phyloP scores from a whole-genome alignment of 2,113 vertebrate genomes.

The Lamprotornis superbus region DNA sequence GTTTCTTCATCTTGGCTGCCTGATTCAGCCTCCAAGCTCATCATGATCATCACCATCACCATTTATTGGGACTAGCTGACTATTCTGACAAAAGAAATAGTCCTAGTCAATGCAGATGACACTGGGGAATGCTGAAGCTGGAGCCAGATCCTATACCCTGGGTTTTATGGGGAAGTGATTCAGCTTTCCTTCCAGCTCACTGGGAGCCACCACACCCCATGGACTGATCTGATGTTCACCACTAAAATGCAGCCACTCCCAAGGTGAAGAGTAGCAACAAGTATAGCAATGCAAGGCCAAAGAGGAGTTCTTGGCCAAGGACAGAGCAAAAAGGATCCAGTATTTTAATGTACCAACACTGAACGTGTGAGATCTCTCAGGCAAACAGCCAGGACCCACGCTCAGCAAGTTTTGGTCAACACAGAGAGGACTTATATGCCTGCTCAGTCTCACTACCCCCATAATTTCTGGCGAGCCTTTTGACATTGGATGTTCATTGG shows the following conservation, averaged over 20 bases:
- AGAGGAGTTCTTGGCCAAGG: not conserved
- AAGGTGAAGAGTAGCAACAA: not conserved
- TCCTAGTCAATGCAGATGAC: not conserved
- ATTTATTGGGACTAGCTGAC: not conserved
- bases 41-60: not conserved
- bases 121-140: not conserved
- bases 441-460: not conserved
- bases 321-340: not conserved
- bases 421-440: not conserved
- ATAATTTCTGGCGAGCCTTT: not conserved
- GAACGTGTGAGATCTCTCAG: not conserved
- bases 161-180: not conserved
- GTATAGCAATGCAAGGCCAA: not conserved
- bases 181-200: not conserved
- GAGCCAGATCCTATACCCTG: not conserved
- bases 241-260: slow-evolving; percentile 2
- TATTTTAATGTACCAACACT: not conserved
- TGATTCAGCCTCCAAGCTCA: not conserved
- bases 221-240: not conserved
- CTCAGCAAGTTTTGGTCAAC: not conserved
- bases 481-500: not conserved
- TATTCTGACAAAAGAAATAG: not conserved
- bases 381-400: not conserved
- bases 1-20: slow-evolving; percentile 15
- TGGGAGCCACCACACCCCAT: not conserved